Base-by-base conservation (phyloP, 1,140 invertebrate genomes). In the Akabosia matsudoensis region DNA sequence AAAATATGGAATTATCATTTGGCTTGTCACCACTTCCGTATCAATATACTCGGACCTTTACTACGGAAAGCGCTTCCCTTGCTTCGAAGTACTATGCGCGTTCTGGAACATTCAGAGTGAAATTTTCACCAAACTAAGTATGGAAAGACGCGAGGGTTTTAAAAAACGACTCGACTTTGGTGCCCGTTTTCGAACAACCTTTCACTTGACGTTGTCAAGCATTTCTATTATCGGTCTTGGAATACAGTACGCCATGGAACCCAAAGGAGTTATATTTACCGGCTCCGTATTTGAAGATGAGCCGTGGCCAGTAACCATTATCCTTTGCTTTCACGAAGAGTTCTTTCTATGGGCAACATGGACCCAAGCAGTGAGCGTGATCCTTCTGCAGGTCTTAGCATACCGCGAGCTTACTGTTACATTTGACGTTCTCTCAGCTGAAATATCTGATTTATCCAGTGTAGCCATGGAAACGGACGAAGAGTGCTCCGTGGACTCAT, bases 51-150 rank as follows among this genome's bases (percentile, higher is more conserved):
- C 54, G 22, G 54, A 56, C 22, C 24, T n/a, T 22, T 56, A 56
- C 22, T 56, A 56, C 54, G 24, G 14, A 22, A 13, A 3, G 4
- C 14, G 24, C 4, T 56, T n/a, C 24, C 54, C 54, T 13, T 56
- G 54, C n/a, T 56, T 56, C 24, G 54, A 56, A 24, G 22, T 24
- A 24, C 54, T 56, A n/a, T 56, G 54, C 54, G 10, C 54, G 54
- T 56, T 56, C 24, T 56, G 54, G 54, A 56, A 56, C 22, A 7
- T 56, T 56, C 54, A 56, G 24, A 56, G 54, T 56, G 54, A 56
- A 56, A 56, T 56, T 3, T 56, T 56, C 22, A 13, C 4, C 54
- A 10, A 4, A 56, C 22, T 56, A 7, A 16, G 10, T 16, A 13
- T 56, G 10, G 54, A 56, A 22, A 56, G 22, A 22, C 10, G 54